phyloP scores from a whole-genome alignment of 2,888 invertebrate genomes.

The Athalia rosae region DNA sequence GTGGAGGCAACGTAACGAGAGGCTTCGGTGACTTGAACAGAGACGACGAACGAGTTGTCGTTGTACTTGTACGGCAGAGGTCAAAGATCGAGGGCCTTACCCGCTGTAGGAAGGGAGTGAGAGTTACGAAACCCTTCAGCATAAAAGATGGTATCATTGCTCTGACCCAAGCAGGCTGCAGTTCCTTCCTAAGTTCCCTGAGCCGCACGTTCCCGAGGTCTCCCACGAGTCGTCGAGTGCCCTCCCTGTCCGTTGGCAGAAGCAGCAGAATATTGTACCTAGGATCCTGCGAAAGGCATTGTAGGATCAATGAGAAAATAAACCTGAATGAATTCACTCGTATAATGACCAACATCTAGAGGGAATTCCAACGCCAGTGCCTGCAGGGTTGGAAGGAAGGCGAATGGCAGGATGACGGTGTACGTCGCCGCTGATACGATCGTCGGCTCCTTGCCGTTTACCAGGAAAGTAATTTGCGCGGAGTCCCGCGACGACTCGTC shows the following conservation, averaged over 20 bases:
- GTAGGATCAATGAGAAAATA: not conserved
- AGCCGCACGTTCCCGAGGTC: slow-evolving; percentile 80
- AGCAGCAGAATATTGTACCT: slow-evolving; percentile 86
- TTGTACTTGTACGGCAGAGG: not conserved
- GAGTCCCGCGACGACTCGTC: slow-evolving; percentile 54
- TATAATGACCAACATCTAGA: slow-evolving; percentile 80
- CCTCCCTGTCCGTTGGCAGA: slow-evolving; percentile 79
- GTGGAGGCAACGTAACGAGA: too few relatives aligned
- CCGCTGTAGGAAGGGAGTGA: slow-evolving; percentile 88
- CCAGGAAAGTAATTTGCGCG: slow-evolving; percentile 68
- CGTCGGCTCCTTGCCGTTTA: slow-evolving; percentile 69
- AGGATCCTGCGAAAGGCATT: slow-evolving; percentile 67
- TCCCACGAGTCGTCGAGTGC: slow-evolving; percentile 79
- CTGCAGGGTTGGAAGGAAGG: slow-evolving; percentile 82
- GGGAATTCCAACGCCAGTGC: slow-evolving; percentile 86
- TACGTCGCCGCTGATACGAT: slow-evolving; percentile 78
- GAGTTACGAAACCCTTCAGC: slow-evolving; percentile 85
- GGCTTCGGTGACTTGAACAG: too few relatives aligned
- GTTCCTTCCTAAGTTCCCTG: slow-evolving; percentile 80
- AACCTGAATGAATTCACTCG: too few relatives aligned
- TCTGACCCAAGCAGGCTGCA: slow-evolving; percentile 83
- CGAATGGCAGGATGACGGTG: slow-evolving; percentile 85
- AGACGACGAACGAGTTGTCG: not conserved
- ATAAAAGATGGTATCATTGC: slow-evolving; percentile 88
- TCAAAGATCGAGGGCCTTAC: slow-evolving; percentile 74